Evolutionary conservation across 2,888 invertebrate genomes (phyloP).

Genomic region (Muschampia plurimacula): DNA sequence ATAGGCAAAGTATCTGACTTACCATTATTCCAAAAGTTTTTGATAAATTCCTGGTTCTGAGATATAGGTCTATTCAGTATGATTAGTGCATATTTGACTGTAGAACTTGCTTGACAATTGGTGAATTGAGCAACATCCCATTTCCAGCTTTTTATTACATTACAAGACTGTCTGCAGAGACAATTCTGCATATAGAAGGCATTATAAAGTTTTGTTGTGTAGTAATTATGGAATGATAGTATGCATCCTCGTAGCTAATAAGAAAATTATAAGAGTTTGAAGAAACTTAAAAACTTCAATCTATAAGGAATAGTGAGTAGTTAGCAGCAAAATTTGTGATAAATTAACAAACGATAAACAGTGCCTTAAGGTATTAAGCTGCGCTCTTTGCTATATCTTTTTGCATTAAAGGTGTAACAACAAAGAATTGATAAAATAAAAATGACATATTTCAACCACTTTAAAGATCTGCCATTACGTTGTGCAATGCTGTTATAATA

Average conservation of each 20-base stretch:
- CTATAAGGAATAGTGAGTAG: background rate
- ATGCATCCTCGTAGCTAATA: background rate
- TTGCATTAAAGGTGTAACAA: no score
- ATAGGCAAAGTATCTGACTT: background rate
- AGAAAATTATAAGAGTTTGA: background rate
- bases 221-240: slow-evolving; percentile 45
- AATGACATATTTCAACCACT: no score
- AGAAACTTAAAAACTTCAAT: background rate
- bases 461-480: no score
- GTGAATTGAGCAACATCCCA: slow-evolving; percentile 46
- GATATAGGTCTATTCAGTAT: slow-evolving; percentile 88
- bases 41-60: slow-evolving; percentile 77
- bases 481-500: no score
- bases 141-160: slow-evolving; percentile 51
- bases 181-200: slow-evolving; percentile 55
- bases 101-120: slow-evolving; percentile 7
- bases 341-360: no score
- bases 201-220: slow-evolving; percentile 54
- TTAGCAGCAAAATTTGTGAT: background rate
- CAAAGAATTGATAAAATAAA: no score
- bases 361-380: no score
- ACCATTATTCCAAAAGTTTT: slow-evolving; percentile 90
- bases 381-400: no score
- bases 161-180: slow-evolving; percentile 52
- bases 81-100: slow-evolving; percentile 86